Conservation (phyloP, 1,140 invertebrate genomes). For the Rhizoglyphus robini region DNA sequence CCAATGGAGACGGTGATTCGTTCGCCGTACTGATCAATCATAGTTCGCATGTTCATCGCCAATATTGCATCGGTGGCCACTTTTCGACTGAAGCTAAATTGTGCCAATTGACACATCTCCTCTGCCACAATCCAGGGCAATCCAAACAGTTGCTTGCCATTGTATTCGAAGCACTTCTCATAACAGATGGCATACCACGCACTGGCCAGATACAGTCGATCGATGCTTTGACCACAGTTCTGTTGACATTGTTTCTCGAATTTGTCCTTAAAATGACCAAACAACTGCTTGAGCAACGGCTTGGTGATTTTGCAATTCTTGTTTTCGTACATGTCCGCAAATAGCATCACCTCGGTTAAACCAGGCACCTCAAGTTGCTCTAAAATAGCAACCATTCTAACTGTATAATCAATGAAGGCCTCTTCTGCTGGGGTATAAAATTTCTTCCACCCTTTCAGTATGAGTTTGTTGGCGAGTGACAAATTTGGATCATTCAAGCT, state of each 20-base stretch:
- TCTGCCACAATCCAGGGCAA: background rate
- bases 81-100: background rate
- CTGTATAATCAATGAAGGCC: background rate
- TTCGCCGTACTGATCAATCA: background rate
- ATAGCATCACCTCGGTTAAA: background rate
- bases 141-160: background rate
- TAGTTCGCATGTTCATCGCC: background rate
- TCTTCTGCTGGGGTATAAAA: background rate
- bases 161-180: background rate
- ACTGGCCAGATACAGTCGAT: background rate
- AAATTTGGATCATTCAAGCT: background rate
- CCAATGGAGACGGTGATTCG: background rate
- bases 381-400: background rate
- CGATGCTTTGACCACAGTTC: background rate
- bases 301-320: background rate
- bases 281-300: background rate
- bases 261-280: background rate
- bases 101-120: background rate
- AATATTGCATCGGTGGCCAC: background rate
- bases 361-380: background rate
- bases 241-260: background rate
- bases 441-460: background rate
- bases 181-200: constrained; percentile 10
- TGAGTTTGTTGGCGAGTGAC: background rate
- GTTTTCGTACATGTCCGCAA: background rate